These are phyloP conservation scores for Pristionchus arcanus DNA, from an alignment of 2,888 invertebrate species.

Conservation along the genomic window DNA sequence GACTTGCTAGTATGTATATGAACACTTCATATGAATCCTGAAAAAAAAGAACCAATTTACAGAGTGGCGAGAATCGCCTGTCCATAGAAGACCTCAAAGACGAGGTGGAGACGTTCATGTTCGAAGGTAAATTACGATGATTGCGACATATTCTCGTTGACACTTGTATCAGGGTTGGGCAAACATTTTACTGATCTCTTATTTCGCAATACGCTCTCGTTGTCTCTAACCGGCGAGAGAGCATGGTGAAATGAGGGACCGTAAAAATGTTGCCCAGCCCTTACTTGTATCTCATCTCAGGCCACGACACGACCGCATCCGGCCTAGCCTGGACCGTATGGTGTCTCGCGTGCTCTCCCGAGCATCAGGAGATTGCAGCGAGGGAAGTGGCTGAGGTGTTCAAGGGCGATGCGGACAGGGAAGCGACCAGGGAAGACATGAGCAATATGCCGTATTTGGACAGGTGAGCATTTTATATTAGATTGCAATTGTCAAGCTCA, in stretches of 20 bases:
- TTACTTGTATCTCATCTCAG: neutral
- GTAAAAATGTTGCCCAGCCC: neutral
- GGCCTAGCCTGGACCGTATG: constrained; percentile 49
- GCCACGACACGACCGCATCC: constrained; percentile 49
- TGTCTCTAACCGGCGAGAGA: too few relatives aligned
- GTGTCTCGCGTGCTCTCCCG: constrained; percentile 48
- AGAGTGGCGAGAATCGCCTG: constrained; percentile 26
- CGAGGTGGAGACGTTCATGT: constrained; percentile 54
- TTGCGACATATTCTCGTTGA: neutral
- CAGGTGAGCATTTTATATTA: too few relatives aligned
- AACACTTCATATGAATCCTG: too few relatives aligned
- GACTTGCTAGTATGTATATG: too few relatives aligned
- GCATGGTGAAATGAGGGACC: too few relatives aligned
- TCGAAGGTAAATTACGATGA: neutral
- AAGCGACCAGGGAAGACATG: neutral
- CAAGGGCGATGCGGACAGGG: neutral
- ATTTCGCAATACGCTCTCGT: too few relatives aligned
- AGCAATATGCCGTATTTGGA: constrained; percentile 7
- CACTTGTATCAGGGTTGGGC: too few relatives aligned
- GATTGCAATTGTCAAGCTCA: too few relatives aligned
- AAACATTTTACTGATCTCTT: too few relatives aligned
- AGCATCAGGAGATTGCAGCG: neutral
- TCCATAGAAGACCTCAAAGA: constrained; percentile 17
- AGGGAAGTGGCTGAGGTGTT: neutral
- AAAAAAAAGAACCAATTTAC: neutral